Base-by-base conservation (phyloP, 2,888 invertebrate species). In the Ormyrus nitidulus region DNA sequence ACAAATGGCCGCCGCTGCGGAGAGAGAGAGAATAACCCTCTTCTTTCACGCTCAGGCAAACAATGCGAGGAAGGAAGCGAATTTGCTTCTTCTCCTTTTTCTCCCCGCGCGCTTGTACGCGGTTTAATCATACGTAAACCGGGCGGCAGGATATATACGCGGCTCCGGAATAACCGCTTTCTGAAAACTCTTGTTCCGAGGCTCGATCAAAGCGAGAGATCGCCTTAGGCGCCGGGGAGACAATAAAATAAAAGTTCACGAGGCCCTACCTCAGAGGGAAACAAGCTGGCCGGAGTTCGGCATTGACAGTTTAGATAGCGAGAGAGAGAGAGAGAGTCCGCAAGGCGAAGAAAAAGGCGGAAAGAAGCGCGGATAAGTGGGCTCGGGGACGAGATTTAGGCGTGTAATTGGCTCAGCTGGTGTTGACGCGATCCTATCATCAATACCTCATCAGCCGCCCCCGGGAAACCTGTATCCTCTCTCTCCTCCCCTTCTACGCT, bases 401-500 rank as follows among this genome's bases (percentile, higher is more conserved):
- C 89, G 88, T 91, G 92, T 93, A 93, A 93, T 93, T 93, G 93
- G 93, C 92, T 93, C 93, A 93, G 93, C 92, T 93, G 93, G 92
- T 92, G 92, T 91, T 91, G 92, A 92, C 92, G 92, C 91, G 91
- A 91, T 91, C 91, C 91, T 92, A 92, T 93, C 92, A 93, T 93
- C 93, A 93, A 93, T 93, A 92, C 91, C 93, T 93, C 93, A 92
- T 93, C 92, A 92, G 91, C 88, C 86, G 88, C 88, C 88, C 89
- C 87, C 86, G 86, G 89, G 88, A 89, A 90, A 89, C 88, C 90
- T 90, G 90, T 87, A 89, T 87, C 88, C 85, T 79, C 77, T 10
- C 19, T 9, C 59, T 34, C 7, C 34, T 7, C 48, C 13, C 34
- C 44, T 8, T 49, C 59, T 13, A 0, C 46, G 9, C 6, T 49